A percentile compares a stretch with the other conserved stretches of the same genome.
Evolutionary conservation across 1,140 invertebrate species (phyloP).

Genomic region (Listronotus oregonensis): DNA sequence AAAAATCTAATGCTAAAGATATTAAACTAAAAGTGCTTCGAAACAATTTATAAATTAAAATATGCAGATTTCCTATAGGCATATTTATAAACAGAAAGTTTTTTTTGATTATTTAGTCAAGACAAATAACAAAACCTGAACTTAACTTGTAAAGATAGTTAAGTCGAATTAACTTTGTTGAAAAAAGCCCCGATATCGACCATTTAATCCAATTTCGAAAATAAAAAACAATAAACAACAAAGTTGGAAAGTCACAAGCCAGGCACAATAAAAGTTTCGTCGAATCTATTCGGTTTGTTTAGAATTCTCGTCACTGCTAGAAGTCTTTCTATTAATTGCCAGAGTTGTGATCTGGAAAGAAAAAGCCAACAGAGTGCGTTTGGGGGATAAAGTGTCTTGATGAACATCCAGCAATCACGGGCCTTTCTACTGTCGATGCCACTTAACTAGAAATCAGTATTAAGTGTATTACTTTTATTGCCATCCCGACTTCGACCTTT

Average conservation of each 20-base stretch:
- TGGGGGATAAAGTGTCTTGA: constrained; percentile 49
- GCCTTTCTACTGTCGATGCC: constrained; percentile 51
- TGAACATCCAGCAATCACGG: constrained; percentile 52
- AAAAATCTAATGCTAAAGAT: too few relatives aligned
- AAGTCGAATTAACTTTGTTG: too few relatives aligned
- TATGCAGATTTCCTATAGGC: too few relatives aligned
- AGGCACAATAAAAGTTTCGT: constrained; percentile 21
- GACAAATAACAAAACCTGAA: too few relatives aligned
- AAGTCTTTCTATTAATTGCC: constrained; percentile 52
- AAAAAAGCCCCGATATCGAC: not conserved
- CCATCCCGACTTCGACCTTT: constrained; percentile 6
- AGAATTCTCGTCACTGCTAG: constrained; percentile 48
- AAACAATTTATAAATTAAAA: too few relatives aligned
- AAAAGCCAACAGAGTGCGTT: constrained; percentile 43
- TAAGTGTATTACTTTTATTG: constrained; percentile 44
- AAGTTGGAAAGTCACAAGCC: constrained; percentile 9
- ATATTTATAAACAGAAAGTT: too few relatives aligned
- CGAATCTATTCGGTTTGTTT: constrained; percentile 36
- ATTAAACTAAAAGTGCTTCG: too few relatives aligned
- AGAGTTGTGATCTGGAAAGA: constrained; percentile 48
- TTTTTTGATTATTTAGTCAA: too few relatives aligned
- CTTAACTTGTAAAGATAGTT: too few relatives aligned
- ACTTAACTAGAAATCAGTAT: constrained; percentile 52
- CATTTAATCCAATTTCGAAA: constrained; percentile 14
- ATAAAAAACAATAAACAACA: constrained; percentile 20